Base-by-base conservation (phyloP, 37 sponge, comb jelly and placozoan species). In the Dysidea cf. avara region DNA sequence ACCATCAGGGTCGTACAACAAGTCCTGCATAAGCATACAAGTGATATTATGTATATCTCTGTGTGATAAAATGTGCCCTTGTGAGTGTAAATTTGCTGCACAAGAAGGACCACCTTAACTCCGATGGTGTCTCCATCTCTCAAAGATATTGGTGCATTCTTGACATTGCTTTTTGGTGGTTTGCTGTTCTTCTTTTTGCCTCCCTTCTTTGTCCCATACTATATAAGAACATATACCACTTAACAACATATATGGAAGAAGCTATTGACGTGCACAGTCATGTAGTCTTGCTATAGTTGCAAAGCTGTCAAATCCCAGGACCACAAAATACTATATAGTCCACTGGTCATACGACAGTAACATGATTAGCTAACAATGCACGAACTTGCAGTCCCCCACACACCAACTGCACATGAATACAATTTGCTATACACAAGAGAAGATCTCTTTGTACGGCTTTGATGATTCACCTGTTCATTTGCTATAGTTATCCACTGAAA, bases 51-150 rank as follows among this genome's bases (percentile, higher is more conserved):
- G 68, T 67, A 31, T 67, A 49, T 40, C 28, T 47, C 28, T 67
- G 68, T 67, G 68, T 67, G 50, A 43, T 43, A 43, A 31, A 20
- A 34, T 67, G 68, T 47, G 50, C 40, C 48, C 40, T 25, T 47
- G 50, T 46, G 24, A 7, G 50, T 9, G 50, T 46, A 12, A 6
- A 7, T 16, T 18, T 18, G 52, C 16, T 49, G 52, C 9, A 51
- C 14, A 33, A 9, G 6, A 39, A 31, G 28, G 39, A 50, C 13
- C 11, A 90, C 91, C 86, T 86, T 80, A 18, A 86, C 54, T 30
- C 86, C 91, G 35, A 90, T 47, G 20, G 61, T 77, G 79, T 90
- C 91, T 17, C 91, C 91, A 72, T 90, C 91, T 16, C 76, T 51
- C n/a, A 90, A 69, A 30, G 64, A 16, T 37, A 83, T 54, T 1